A percentile compares a stretch with the other conserved stretches of the same genome.
These are phyloP conservation scores for Dicranocentrus wangi DNA, from an alignment of 2,888 invertebrate genomes.

Conservation along the genomic window DNA sequence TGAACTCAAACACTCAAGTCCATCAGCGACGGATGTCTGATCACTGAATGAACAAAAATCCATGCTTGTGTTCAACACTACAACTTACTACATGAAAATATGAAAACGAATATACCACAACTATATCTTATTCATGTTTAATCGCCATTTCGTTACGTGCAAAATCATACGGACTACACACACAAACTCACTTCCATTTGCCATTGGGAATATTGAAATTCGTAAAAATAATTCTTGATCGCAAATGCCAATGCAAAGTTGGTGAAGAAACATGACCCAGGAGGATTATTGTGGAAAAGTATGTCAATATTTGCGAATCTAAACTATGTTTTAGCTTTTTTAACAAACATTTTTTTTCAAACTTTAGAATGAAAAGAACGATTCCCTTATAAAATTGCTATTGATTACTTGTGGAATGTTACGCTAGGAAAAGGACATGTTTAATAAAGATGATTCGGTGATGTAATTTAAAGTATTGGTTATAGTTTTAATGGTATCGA, in stretches of 20 bases:
- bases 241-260: too few relatives aligned
- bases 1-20: constrained; percentile 58
- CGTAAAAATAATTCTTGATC: too few relatives aligned
- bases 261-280: too few relatives aligned
- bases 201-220: too few relatives aligned
- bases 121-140: background rate
- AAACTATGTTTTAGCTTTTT: too few relatives aligned
- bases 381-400: background rate
- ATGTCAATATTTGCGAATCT: too few relatives aligned
- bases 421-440: background rate
- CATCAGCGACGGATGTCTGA: constrained; percentile 52
- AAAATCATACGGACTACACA: background rate
- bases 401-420: background rate
- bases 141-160: background rate
- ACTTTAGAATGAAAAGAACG: background rate
- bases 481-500: background rate
- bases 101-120: background rate
- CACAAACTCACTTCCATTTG: background rate
- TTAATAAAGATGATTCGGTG: background rate
- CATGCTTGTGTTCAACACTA: background rate
- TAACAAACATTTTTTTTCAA: background rate
- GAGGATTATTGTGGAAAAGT: too few relatives aligned
- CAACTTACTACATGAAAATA: background rate
- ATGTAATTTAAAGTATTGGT: too few relatives aligned
- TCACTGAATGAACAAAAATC: constrained; percentile 42